Percentiles rank a stretch among this genome's conserved stretches.
Conservation (phyloP, 2,797 vertebrate genomes). For the Enteromius thamalakanensis region DNA sequence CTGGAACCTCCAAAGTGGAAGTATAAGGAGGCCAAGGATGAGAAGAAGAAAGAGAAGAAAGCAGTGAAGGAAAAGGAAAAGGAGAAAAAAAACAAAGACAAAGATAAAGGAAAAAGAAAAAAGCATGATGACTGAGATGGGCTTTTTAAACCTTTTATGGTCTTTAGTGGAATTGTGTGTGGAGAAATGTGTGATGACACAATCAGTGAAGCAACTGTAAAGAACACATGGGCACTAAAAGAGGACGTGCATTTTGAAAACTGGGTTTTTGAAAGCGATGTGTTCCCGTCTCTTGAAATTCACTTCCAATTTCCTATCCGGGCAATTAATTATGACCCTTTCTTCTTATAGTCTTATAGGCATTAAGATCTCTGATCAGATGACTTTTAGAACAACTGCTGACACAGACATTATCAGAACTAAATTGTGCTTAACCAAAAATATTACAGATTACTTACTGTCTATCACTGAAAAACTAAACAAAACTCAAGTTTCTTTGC, state of each 20-base stretch:
- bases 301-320: background rate
- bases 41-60: slow-evolving; percentile 75
- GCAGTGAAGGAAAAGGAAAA: slow-evolving; percentile 61
- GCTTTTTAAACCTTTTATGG: background rate
- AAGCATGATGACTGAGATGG: background rate
- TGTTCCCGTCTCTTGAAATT: slow-evolving; percentile 9
- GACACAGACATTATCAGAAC: background rate
- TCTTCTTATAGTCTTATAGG: background rate
- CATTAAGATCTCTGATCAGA: background rate
- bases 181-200: background rate
- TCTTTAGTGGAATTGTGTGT: background rate
- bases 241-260: background rate
- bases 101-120: slow-evolving; percentile 48
- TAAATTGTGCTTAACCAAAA: background rate
- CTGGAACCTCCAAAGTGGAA: slow-evolving; percentile 83
- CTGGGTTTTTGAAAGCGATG: background rate
- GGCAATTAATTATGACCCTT: background rate
- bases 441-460: background rate
- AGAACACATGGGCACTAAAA: background rate
- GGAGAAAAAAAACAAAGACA: slow-evolving; percentile 53
- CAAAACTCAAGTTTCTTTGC: background rate
- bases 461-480: no score
- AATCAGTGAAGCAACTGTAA: slow-evolving; percentile 10
- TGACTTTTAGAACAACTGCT: background rate
- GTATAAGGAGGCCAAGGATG: slow-evolving; percentile 80